Percentiles rank a stretch among this genome's conserved stretches.
Evolutionary conservation across 2,888 invertebrate genomes (phyloP).

Genomic region (Melanophora roralis): DNA sequence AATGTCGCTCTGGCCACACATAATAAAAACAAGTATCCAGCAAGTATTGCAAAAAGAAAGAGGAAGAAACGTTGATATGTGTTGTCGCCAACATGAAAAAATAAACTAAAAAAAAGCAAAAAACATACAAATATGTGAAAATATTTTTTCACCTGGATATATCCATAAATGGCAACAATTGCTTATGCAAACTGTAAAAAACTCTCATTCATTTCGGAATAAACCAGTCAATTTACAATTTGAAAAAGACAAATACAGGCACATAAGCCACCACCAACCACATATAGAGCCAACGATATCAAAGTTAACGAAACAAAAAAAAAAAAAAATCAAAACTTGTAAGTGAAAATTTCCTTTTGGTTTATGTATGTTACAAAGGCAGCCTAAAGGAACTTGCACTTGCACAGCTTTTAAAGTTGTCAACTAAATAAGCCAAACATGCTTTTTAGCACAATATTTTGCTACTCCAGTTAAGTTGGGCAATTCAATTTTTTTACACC

Average conservation of each 20-base stretch:
- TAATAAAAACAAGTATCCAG: constrained; percentile 44
- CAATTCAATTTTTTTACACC: background rate
- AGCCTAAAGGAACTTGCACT: constrained; percentile 63
- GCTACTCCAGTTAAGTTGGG: background rate
- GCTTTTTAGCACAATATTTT: constrained; percentile 35
- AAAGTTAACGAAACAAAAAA: background rate
- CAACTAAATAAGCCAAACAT: constrained; percentile 45
- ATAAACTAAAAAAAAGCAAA: constrained; percentile 38
- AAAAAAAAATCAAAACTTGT: constrained; percentile 31
- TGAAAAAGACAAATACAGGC: background rate
- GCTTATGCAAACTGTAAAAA: constrained; percentile 20
- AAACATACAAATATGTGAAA: constrained; percentile 56
- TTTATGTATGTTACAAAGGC: constrained; percentile 57
- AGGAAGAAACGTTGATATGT: constrained; percentile 50
- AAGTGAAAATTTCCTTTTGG: constrained; percentile 58
- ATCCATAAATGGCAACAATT: constrained; percentile 56
- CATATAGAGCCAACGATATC: too few relatives aligned
- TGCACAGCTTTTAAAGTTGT: constrained; percentile 47
- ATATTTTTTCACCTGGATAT: constrained; percentile 70
- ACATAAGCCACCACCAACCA: constrained; percentile 16
- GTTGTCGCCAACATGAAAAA: constrained; percentile 35
- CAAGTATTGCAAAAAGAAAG: background rate
- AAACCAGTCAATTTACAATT: constrained; percentile 50
- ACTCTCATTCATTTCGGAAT: constrained; percentile 38
- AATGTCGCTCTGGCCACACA: constrained; percentile 55